Evolutionary conservation across 2,797 vertebrate genomes (phyloP).

Genomic region (Streptopelia turtur): DNA sequence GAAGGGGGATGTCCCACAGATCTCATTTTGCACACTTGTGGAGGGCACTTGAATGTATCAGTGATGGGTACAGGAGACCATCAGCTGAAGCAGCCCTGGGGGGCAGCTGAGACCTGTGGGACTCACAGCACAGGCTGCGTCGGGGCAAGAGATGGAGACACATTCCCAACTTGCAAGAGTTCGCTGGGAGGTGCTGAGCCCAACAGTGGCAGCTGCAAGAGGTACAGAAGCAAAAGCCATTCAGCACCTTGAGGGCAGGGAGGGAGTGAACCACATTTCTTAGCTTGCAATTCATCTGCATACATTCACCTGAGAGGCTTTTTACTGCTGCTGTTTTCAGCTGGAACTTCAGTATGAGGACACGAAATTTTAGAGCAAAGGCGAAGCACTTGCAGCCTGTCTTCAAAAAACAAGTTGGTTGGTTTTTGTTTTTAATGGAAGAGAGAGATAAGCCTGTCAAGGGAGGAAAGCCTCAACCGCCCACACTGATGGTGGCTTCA

Average conservation of each 20-base stretch:
- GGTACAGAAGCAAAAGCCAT: neutral
- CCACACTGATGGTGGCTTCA: neutral
- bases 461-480: neutral
- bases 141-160: neutral
- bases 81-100: neutral
- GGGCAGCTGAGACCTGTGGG: neutral
- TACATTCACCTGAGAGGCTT: neutral
- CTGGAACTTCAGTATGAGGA: neutral
- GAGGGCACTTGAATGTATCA: neutral
- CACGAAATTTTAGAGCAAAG: neutral
- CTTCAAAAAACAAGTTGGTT: neutral
- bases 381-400: neutral
- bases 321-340: neutral
- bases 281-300: neutral
- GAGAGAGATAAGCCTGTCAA: neutral
- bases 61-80: neutral
- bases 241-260: neutral
- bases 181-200: neutral
- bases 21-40: neutral
- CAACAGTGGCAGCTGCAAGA: neutral
- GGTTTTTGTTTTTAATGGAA: neutral
- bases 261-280: neutral
- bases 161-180: neutral
- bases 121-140: neutral
- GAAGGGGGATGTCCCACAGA: neutral